phyloP scores from a whole-genome alignment of 2,113 vertebrate species.

The Romanogobio albipinnatus region DNA sequence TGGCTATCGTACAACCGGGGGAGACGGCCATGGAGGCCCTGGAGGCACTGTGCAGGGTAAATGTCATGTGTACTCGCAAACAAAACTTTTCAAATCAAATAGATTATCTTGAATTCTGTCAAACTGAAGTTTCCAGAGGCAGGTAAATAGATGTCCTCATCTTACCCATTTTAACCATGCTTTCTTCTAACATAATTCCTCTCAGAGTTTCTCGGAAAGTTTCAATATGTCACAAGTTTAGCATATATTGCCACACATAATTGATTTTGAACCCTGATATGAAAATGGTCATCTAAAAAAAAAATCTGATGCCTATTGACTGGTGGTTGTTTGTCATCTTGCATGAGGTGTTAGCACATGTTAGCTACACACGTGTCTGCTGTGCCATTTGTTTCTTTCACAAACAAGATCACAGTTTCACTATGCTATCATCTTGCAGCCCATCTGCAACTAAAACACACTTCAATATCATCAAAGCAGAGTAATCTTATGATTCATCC shows the following conservation, averaged over 20 bases:
- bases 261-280: not conserved
- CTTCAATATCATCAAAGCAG: not conserved
- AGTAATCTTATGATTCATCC: constrained; percentile 12
- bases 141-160: not conserved
- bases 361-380: constrained; percentile 12
- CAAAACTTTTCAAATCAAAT: constrained; percentile 16
- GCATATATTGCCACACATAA: not conserved
- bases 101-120: not conserved
- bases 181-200: too few species aligned
- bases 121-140: not conserved
- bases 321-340: not conserved
- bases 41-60: constrained; percentile 91
- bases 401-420: constrained; percentile 18
- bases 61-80: not conserved
- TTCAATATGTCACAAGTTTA: not conserved
- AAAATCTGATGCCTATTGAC: not conserved
- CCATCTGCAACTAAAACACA: not conserved
- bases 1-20: constrained; percentile 86
- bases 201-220: too few species aligned
- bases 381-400: not conserved
- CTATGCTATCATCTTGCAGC: constrained; percentile 2
- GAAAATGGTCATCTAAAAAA: too few species aligned
- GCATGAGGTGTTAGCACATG: not conserved
- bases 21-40: constrained; percentile 86
- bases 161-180: not conserved